Evolutionary conservation across 2,888 invertebrate genomes (phyloP), one percentile per base, ranked within the genome.

Genomic region (Hanleya hanleyi): DNA sequence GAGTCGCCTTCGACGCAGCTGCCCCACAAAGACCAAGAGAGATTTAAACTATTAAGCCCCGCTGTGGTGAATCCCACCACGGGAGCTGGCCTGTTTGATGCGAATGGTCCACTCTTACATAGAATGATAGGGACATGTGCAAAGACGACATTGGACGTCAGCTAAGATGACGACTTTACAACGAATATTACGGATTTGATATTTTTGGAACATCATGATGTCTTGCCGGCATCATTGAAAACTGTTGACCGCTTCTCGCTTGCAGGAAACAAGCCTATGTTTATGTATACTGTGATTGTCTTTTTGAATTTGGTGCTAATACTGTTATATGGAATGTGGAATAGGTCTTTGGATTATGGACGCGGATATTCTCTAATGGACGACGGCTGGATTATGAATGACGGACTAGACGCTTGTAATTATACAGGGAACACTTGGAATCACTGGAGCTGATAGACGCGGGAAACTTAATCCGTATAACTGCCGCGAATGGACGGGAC

Each of bases 41-140:
- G 12, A 29, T 57, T 57, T 57, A 70, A 70, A 70, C 49, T 41
- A 0, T 18, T 65, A 65, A 38, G 26, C 7, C 49, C 65, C 38
- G 65, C 32, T 32, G 70, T 70, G 33, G 70, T 64, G 65, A 47
- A 57, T 18, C 64, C 33, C 70, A 64, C 36, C 4, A 26, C 36
- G 26, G 70, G 50, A 7, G 33, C 12, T 32, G n/a, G n/a, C n/a
- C n/a, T n/a, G n/a, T n/a, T n/a, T 4, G 57, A 37, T 2, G n/a
- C 38, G 15, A 49, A 15, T 38, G 70, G 70, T 57, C 57, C 64
- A 70, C 57, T 69, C 35, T 72, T 72, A 50, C 41, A 26, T 70
- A 70, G 47, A 70, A 62, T 51, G n/a, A 49, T 70, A 22, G 70
- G 62, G n/a, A 62, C 18, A 37, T 70, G 70, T 38, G 64, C 70